Percentiles rank a stretch among this genome's conserved stretches.
phyloP scores from a whole-genome alignment of 2,797 vertebrate species.

The Potorous gilbertii region DNA sequence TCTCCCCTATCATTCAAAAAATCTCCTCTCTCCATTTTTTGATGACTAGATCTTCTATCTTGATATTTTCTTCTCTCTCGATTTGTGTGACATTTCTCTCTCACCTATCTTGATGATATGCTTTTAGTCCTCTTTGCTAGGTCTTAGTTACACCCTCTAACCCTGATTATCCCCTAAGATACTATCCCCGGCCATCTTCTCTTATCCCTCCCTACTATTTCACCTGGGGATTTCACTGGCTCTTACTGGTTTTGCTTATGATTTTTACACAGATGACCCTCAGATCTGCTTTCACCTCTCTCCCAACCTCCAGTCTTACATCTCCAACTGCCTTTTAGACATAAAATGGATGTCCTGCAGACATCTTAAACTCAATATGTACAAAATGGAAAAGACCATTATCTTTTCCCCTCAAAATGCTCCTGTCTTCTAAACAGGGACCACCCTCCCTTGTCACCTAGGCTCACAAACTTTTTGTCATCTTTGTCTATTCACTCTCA shows the following conservation, averaged over 20 bases:
- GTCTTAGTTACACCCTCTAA: not conserved
- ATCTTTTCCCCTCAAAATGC: not conserved
- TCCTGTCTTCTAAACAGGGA: not conserved
- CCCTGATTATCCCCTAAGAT: not conserved
- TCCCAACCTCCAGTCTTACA: not conserved
- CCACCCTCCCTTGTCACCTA: not conserved
- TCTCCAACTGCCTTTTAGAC: not conserved
- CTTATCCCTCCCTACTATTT: not conserved
- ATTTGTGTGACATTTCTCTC: not conserved
- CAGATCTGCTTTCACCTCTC: not conserved
- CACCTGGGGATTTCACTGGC: not conserved
- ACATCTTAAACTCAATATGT: not conserved
- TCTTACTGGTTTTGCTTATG: not conserved
- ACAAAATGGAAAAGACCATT: not conserved
- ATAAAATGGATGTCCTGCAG: not conserved
- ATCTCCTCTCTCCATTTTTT: not conserved
- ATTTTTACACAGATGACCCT: not conserved
- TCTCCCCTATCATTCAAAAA: not conserved
- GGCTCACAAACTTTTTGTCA: not conserved
- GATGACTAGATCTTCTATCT: not conserved
- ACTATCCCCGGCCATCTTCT: not conserved
- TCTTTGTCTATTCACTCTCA: not conserved
- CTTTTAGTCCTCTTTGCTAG: not conserved
- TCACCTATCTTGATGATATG: not conserved
- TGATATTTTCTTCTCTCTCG: not conserved